Evolutionary conservation across 2,888 invertebrate genomes (phyloP).

Genomic region (Spicauda simplicius): DNA sequence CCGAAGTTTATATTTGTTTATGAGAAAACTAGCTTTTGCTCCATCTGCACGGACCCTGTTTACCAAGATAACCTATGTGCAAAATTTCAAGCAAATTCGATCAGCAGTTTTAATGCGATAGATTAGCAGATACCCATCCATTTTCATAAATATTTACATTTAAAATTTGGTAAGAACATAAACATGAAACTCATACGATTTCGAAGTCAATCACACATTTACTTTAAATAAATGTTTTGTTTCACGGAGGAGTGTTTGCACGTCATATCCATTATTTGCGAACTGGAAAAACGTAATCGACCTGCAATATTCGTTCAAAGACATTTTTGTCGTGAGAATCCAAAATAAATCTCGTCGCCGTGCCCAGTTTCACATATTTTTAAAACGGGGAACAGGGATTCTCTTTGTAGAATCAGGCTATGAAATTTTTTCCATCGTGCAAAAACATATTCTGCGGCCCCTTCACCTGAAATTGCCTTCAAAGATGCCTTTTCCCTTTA

Average conservation of each 20-base stretch:
- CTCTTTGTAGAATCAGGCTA: constrained; percentile 27
- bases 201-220: neutral
- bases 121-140: too few relatives aligned
- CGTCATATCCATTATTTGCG: neutral
- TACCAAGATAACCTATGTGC: too few relatives aligned
- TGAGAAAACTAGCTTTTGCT: too few relatives aligned
- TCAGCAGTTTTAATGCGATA: too few relatives aligned
- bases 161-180: too few relatives aligned
- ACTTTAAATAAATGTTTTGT: neutral
- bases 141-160: too few relatives aligned
- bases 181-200: neutral
- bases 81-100: too few relatives aligned
- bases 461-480: constrained; percentile 16
- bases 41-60: too few relatives aligned
- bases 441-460: constrained; percentile 7
- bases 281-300: neutral
- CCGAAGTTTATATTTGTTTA: neutral
- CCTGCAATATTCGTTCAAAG: constrained; percentile 6
- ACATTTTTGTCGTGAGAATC: constrained; percentile 7
- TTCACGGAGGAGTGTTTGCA: too few relatives aligned
- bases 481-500: constrained; percentile 18
- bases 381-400: constrained; percentile 25
- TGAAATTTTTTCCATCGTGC: constrained; percentile 22
- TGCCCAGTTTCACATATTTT: constrained; percentile 27
- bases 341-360: constrained; percentile 8